phyloP scores from a whole-genome alignment of 2,888 invertebrate genomes.

The Pardosa pseudoannulata region DNA sequence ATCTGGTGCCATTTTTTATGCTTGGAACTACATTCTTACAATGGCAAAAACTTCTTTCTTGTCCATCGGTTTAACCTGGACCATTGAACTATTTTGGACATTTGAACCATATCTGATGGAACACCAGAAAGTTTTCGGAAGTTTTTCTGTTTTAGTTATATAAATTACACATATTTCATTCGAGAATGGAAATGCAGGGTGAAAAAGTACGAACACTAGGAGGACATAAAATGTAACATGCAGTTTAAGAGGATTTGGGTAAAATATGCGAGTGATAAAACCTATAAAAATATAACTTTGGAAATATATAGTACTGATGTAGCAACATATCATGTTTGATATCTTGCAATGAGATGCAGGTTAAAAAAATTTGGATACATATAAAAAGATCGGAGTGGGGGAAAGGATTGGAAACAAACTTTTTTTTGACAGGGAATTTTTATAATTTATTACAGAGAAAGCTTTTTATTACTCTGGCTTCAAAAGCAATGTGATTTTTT shows the following conservation, averaged over 20 bases:
- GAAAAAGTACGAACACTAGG: neutral
- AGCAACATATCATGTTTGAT: no score
- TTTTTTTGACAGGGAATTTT: no score
- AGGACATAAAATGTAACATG: slow-evolving; percentile 48
- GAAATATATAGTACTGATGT: neutral
- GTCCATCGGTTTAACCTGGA: neutral
- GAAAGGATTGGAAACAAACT: neutral
- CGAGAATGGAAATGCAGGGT: neutral
- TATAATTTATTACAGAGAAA: no score
- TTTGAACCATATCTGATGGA: neutral
- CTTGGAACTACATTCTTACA: no score
- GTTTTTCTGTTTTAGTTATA: neutral
- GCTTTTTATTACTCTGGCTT: no score
- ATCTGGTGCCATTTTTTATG: neutral
- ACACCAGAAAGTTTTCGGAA: neutral
- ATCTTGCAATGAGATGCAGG: no score
- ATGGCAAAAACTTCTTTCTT: neutral
- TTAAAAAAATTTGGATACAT: no score
- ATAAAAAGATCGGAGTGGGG: neutral
- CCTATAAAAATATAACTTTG: slow-evolving; percentile 19
- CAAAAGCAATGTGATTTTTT: no score
- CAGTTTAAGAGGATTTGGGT: slow-evolving; percentile 40
- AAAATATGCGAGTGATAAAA: slow-evolving; percentile 39
- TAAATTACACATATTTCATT: neutral
- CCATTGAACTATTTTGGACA: slow-evolving; percentile 36